A percentile compares a stretch with the other conserved stretches of the same genome.
These are phyloP conservation scores for Grallaria varia DNA, from an alignment of 2,113 vertebrate species.

Conservation along the genomic window DNA sequence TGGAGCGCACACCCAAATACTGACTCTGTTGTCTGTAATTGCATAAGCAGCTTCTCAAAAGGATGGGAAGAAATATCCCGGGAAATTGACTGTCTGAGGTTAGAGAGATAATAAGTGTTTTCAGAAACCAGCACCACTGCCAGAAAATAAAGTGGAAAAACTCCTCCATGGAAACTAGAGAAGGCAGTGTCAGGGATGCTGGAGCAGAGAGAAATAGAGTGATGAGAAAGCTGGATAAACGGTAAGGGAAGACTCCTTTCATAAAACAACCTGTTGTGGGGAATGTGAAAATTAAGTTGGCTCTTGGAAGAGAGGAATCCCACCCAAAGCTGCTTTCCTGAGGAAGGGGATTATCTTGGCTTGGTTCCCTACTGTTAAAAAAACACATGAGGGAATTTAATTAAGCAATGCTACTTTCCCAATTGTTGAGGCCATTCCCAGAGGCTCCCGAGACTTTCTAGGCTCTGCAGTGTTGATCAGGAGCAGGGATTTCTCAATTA, in stretches of 20 bases:
- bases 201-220: not conserved
- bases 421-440: not conserved
- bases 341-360: conserved; percentile 26
- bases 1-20: not conserved
- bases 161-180: not conserved
- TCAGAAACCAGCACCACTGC: not conserved
- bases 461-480: not conserved
- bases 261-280: not conserved
- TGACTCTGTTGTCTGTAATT: not conserved
- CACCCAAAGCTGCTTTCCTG: conserved; percentile 18
- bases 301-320: conserved; percentile 3
- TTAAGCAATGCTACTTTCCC: not conserved
- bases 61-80: not conserved
- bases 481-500: not conserved
- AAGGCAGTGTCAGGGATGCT: not conserved
- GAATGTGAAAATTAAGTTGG: not conserved
- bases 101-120: not conserved
- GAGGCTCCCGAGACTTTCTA: not conserved
- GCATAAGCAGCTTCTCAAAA: not conserved
- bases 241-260: not conserved
- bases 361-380: not conserved
- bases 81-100: not conserved
- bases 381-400: not conserved
- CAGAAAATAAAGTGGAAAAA: not conserved
- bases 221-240: not conserved